Evolutionary conservation across 1,140 invertebrate species (phyloP).

Genomic region (Polyergus mexicanus): DNA sequence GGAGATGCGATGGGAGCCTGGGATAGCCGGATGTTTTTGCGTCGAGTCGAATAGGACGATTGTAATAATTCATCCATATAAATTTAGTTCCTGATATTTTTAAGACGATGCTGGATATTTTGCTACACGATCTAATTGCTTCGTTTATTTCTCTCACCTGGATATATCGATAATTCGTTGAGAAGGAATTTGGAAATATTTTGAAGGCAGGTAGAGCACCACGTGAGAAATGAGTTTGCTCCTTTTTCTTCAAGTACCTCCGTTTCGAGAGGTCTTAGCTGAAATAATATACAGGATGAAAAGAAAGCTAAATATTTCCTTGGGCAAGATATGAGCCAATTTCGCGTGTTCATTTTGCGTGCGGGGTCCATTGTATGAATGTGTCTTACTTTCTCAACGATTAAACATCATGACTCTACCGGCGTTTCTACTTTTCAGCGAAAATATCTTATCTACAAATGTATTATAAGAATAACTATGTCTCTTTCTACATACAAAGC

Average conservation of each 20-base stretch:
- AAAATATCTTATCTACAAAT: conserved; percentile 6
- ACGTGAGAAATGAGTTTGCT: conserved; percentile 68
- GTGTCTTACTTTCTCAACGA: conserved; percentile 44
- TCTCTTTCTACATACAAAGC: neutral
- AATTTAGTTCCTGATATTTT: conserved; percentile 45
- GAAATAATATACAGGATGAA: conserved; percentile 76
- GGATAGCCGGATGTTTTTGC: conserved; percentile 60
- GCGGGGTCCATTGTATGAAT: conserved; percentile 60
- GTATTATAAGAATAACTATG: conserved; percentile 16
- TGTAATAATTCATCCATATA: conserved; percentile 46
- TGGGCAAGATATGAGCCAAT: conserved; percentile 77
- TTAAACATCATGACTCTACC: conserved; percentile 78
- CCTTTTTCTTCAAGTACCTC: conserved; percentile 64
- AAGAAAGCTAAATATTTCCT: conserved; percentile 77
- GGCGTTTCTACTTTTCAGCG: conserved; percentile 16
- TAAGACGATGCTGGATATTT: conserved; percentile 6
- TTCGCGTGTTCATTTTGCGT: conserved; percentile 62
- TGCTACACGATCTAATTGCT: conserved; percentile 11
- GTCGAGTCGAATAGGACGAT: conserved; percentile 41
- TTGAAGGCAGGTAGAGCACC: conserved; percentile 4
- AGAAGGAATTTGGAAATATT: conserved; percentile 11
- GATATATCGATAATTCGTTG: neutral
- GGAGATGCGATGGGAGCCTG: conserved; percentile 16
- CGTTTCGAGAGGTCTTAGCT: conserved; percentile 68
- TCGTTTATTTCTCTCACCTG: neutral